A percentile compares a stretch with the other conserved stretches of the same genome.
Evolutionary conservation across 2,797 vertebrate species (phyloP).

Genomic region (Acanthopagrus latus): DNA sequence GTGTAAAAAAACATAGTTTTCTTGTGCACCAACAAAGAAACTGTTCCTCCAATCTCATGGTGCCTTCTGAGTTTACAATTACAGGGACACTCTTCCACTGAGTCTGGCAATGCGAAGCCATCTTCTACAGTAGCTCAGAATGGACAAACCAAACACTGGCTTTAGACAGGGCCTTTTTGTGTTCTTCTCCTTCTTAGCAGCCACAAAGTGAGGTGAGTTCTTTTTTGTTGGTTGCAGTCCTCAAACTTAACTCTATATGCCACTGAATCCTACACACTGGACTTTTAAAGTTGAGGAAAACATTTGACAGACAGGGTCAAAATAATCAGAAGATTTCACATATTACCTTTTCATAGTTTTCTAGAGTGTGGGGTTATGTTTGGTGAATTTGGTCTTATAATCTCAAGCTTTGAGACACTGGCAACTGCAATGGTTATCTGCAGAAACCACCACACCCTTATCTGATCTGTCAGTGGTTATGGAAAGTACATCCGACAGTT

Average conservation of each 20-base stretch:
- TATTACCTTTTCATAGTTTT: background rate
- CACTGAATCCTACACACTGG: no score
- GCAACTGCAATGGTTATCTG: background rate
- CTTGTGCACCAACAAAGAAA: constrained; percentile 5
- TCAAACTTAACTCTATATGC: no score
- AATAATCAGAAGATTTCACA: background rate
- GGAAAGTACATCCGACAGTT: background rate
- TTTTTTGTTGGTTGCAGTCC: no score
- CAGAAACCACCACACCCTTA: background rate
- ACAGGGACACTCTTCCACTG: background rate
- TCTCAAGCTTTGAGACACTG: background rate
- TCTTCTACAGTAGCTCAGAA: no score
- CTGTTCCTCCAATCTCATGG: constrained; percentile 4
- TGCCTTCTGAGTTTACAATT: constrained; percentile 12
- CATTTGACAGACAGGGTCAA: background rate
- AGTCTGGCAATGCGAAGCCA: no score
- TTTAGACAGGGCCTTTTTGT: no score
- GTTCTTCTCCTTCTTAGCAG: no score
- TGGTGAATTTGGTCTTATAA: background rate
- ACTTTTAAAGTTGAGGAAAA: background rate
- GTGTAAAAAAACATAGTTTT: constrained; percentile 12
- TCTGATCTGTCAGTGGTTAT: background rate
- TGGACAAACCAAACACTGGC: no score
- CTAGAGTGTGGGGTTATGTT: background rate
- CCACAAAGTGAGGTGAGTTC: no score